Evolutionary conservation across 2,113 vertebrate species (phyloP), one percentile per base, ranked within the genome.

Genomic region (Jaculus jaculus): DNA sequence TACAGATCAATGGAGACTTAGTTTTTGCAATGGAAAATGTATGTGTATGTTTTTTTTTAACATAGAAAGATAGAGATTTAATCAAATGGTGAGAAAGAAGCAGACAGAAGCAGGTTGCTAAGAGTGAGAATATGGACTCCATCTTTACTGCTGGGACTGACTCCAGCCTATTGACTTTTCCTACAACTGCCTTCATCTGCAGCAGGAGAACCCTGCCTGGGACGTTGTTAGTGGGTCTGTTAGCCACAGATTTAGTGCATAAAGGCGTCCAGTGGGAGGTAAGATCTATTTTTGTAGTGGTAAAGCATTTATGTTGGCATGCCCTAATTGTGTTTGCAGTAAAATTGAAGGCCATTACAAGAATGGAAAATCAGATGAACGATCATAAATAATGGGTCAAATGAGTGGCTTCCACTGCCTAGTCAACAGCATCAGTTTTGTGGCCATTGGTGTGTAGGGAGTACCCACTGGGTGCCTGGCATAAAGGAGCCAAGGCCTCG

Each of bases 241-340:
- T 94, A 93, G 91, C 65, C 47, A 94, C 65, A 91, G 63, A 91
- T 94, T 87, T 84, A 85, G 87, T 87, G 37, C 60, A 90, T 47
- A 94, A 96, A 94, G 77, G 84, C 61, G 73, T 91, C 82, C 82
- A 68, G 61, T 89, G 42, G 77, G 93, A 94, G 92, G 94, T 79
- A 63, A 94, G 92, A 18, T 91, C 89, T 94, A 90, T 82, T 96
- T 96, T 90, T 94, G 71, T 91, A 81, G 15, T 78, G 74, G 91
- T 79, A 89, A 91, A 91, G 73, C 77, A 84, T 78, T 93, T 95
- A 84, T 32, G 13, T 91, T 93, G 77, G 91, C 2, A 13, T 63
- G 73, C 20, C 60, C 65, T 96, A 87, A 95, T 94, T 96, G 81
- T 95, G 87, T 92, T 95, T 96, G 87, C 91, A 87, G 91, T 93